Conservation (phyloP, 2,113 vertebrate species). For the Ptyas mucosa region DNA sequence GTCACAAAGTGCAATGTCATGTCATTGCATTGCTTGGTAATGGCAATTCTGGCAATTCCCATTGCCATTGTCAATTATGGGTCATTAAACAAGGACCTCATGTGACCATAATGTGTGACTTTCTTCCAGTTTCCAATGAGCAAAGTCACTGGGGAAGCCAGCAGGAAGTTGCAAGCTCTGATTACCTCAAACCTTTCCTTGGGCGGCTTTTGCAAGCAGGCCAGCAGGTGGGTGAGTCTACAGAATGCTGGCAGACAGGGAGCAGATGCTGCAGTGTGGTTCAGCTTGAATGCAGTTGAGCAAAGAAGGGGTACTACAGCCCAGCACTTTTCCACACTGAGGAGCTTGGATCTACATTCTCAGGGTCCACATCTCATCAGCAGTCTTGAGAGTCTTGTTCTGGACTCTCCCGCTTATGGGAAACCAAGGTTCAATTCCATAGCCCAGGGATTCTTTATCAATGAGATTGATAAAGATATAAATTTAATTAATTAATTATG, state of each 20-base stretch:
- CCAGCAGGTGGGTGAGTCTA: background rate
- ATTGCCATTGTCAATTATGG: background rate
- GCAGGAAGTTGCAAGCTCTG: background rate
- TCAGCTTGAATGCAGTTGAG: background rate
- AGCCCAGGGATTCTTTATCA: background rate
- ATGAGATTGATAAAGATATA: background rate
- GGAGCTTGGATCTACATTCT: background rate
- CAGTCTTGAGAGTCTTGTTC: background rate
- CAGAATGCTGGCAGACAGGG: background rate
- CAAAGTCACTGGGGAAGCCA: background rate
- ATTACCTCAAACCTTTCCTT: background rate
- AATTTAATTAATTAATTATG: background rate
- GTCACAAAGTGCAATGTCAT: background rate
- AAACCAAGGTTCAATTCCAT: background rate
- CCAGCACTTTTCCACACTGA: background rate
- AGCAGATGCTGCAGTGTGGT: background rate
- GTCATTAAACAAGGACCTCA: background rate
- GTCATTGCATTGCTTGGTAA: background rate
- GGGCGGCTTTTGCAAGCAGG: background rate
- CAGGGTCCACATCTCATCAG: background rate
- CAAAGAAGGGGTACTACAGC: no score
- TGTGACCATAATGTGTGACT: background rate
- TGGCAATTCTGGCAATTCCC: background rate
- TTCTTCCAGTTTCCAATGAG: background rate
- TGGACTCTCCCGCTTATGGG: background rate